Conservation (phyloP, 2,113 vertebrate genomes). For the Elachura formosa region DNA sequence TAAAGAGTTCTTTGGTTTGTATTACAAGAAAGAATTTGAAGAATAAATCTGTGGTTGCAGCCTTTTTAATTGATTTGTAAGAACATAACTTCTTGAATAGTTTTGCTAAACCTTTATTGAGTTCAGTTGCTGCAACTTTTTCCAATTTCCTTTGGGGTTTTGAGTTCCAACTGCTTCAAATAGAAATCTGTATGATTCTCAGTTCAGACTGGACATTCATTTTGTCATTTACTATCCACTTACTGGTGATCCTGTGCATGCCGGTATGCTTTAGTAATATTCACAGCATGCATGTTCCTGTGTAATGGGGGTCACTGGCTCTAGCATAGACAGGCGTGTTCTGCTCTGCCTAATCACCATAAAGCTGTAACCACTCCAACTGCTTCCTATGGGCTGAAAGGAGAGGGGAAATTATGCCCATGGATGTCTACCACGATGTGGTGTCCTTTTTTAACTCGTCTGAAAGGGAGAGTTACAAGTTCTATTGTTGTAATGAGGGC, state of each 20-base stretch:
- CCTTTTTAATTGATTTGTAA: not conserved
- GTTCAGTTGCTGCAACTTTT: not conserved
- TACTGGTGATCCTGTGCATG: not conserved
- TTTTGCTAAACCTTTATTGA: not conserved
- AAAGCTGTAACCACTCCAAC: not conserved
- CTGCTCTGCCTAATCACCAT: not conserved
- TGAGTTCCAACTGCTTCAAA: not conserved
- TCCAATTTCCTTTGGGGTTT: not conserved
- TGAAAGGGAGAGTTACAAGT: slow-evolving; percentile 1
- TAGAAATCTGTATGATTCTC: not conserved
- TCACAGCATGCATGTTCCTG: not conserved
- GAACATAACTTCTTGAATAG: not conserved
- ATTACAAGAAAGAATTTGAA: not conserved
- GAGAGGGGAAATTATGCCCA: not conserved
- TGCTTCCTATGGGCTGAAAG: not conserved
- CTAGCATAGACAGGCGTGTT: not conserved
- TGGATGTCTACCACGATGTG: not conserved
- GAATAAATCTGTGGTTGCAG: not conserved
- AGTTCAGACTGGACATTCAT: not conserved
- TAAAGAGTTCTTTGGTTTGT: not conserved
- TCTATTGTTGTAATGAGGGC: not conserved
- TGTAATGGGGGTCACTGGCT: not conserved
- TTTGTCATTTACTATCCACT: not conserved
- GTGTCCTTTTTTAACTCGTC: not conserved
- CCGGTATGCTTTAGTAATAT: not conserved